Evolutionary conservation across 2,113 vertebrate genomes (phyloP).

Genomic region (Podarcis raffonei): DNA sequence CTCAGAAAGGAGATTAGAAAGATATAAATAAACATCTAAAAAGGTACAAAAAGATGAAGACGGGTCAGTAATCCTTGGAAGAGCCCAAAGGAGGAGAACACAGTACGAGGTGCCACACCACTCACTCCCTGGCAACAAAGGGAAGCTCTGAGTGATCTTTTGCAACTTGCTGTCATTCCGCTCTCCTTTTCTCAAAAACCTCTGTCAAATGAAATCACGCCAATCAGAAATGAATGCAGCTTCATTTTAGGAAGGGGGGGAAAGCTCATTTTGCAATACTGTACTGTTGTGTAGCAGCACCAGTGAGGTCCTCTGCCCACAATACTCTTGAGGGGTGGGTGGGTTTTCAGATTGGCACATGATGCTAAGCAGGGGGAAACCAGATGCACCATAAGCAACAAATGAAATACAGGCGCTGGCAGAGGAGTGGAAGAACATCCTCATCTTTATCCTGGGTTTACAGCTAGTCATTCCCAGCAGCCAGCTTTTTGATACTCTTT

Average conservation of each 20-base stretch:
- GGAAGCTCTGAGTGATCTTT: not conserved
- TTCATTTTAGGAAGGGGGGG: not conserved
- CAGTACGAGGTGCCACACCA: slow-evolving; percentile 51
- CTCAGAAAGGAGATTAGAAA: slow-evolving; percentile 62
- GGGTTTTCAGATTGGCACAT: not conserved
- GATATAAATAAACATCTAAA: slow-evolving; percentile 59
- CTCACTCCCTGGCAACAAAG: slow-evolving; percentile 54
- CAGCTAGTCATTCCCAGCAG: not conserved
- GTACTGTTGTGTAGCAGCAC: not conserved
- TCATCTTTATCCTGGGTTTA: not conserved
- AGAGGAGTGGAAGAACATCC: not conserved
- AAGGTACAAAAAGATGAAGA: slow-evolving; percentile 60
- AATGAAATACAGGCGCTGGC: not conserved
- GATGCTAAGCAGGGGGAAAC: not conserved
- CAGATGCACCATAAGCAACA: not conserved
- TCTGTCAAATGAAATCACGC: not conserved
- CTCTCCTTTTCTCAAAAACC: not conserved
- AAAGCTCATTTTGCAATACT: not conserved
- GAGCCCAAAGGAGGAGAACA: slow-evolving; percentile 59
- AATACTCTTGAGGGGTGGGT: not conserved
- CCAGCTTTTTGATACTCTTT: not conserved
- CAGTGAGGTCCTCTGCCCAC: not conserved
- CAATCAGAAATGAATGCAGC: not conserved
- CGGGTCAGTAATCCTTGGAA: slow-evolving; percentile 64
- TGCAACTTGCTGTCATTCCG: too few relatives aligned